A percentile compares a stretch with the other conserved stretches of the same genome.
phyloP scores from a whole-genome alignment of 2,888 invertebrate species.

The Cantharis flavilabris region DNA sequence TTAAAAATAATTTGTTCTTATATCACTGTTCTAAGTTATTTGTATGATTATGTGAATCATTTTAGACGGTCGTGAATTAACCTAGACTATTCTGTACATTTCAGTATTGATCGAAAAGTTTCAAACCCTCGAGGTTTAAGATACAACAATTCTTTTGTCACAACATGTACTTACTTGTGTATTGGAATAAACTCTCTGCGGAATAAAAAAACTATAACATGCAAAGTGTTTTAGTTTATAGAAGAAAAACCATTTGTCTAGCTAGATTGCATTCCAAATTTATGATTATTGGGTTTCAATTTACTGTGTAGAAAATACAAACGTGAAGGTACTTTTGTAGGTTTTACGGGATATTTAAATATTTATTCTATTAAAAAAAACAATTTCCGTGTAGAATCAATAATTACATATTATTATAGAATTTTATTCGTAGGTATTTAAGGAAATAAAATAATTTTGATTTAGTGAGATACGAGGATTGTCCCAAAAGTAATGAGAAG shows the following conservation, averaged over 20 bases:
- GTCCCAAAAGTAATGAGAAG: too few species aligned
- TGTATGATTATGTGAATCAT: not conserved
- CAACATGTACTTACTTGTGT: conserved; percentile 1
- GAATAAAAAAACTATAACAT: not conserved
- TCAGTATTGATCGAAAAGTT: conserved; percentile 14
- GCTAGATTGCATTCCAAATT: not conserved
- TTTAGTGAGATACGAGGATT: not conserved
- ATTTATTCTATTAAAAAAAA: not conserved
- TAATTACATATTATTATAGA: not conserved
- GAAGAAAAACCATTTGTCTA: not conserved
- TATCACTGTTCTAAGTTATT: not conserved
- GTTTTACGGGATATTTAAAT: not conserved
- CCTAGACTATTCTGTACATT: conserved; percentile 2
- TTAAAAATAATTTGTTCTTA: not conserved
- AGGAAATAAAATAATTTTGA: not conserved
- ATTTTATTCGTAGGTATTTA: not conserved
- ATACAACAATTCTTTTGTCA: conserved; percentile 7
- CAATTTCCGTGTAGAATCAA: not conserved
- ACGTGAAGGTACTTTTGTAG: too few species aligned
- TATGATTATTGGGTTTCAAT: not conserved
- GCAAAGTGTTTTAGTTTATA: not conserved
- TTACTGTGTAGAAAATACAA: not conserved
- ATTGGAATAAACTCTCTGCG: not conserved
- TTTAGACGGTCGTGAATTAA: not conserved
- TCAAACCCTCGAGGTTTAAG: conserved; percentile 6